Evolutionary conservation across 2,797 vertebrate genomes (phyloP), one percentile per base, ranked within the genome.

Genomic region (Chaetophractus vellerosus): DNA sequence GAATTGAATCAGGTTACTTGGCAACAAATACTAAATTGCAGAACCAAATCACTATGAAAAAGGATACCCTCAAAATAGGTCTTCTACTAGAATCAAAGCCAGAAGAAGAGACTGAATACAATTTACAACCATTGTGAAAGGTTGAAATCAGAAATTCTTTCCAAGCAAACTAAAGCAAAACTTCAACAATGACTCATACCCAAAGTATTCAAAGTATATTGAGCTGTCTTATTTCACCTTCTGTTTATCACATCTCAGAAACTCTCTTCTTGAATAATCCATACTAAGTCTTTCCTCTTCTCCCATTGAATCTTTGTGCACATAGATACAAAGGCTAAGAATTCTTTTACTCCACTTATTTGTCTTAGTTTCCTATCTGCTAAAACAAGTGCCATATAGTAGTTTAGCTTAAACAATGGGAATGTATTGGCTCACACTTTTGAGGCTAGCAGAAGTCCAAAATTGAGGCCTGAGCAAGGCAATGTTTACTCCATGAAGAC

Each of bases 111-210:
- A 63, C 0, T 4, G 26, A 31, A 26, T 21, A 71, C 81, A 80
- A 63, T 21, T 48, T 82, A 41, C 38, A 84, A 36, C 7, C 80
- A n/a, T 57, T n/a, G 41, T 89, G 9, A 18, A 89, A 57, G 41
- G 26, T 63, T 68, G 61, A 83, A 28, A 84, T 45, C 41, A 91
- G 66, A 86, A 92, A 91, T 83, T 78, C 68, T 95, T 88, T 88
- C 48, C 78, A 79, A 45, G 38, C n/a, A 64, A 88, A 57, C 45
- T 26, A 85, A 89, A 84, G 1, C 75, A 48, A 57, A 81, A 33
- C 6, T 61, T 68, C 64, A 55, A 36, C 48, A 31, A 19, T 91
- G 55, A 90, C 41, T 88, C 55, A 74, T 26, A 24, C 6, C 9
- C 48, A 72, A 69, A 31, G 1, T 64, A 84, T 90, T 78, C 48